Percentiles rank a stretch among this genome's conserved stretches.
These are phyloP conservation scores for Lamprotornis superbus DNA, from an alignment of 2,113 vertebrate genomes.

Conservation along the genomic window DNA sequence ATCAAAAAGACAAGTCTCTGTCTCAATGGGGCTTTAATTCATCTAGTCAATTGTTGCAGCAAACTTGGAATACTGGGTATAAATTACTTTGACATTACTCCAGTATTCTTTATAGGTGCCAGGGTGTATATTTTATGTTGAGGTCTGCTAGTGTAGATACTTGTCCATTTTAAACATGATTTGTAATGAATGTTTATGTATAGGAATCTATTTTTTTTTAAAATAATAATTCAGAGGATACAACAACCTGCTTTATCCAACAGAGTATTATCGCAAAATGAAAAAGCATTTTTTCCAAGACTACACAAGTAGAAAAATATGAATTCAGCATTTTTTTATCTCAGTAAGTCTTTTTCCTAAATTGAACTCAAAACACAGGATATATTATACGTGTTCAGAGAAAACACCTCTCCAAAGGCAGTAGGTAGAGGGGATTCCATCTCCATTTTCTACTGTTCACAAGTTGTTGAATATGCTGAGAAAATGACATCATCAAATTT, in stretches of 20 bases:
- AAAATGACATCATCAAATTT: not conserved
- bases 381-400: not conserved
- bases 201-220: not conserved
- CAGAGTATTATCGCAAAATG: not conserved
- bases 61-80: not conserved
- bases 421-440: not conserved
- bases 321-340: not conserved
- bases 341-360: not conserved
- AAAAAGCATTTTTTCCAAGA: not conserved
- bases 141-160: not conserved
- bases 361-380: not conserved
- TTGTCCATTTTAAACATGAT: not conserved
- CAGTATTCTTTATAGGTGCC: not conserved
- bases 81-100: not conserved
- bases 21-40: not conserved
- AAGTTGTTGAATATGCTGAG: not conserved
- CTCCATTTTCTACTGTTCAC: not conserved
- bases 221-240: not conserved
- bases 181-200: not conserved
- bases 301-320: not conserved
- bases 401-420: not conserved
- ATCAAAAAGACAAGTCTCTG: not conserved
- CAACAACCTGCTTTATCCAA: not conserved
- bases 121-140: not conserved
- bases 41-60: not conserved